phyloP scores from a whole-genome alignment of 2,113 vertebrate species.

The Centropus unirufus region DNA sequence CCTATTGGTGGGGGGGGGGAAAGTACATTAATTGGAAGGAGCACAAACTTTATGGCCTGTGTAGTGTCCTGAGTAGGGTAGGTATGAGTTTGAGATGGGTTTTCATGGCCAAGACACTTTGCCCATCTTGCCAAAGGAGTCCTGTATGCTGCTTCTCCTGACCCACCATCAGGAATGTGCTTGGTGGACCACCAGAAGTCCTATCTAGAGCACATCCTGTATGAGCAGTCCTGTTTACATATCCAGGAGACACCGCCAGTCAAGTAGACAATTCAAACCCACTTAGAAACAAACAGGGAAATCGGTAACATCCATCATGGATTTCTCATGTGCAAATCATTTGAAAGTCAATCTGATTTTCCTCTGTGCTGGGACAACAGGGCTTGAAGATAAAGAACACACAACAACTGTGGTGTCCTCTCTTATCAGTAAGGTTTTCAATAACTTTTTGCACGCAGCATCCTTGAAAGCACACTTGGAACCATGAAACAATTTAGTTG shows the following conservation, averaged over 20 bases:
- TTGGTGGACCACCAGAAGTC: background rate
- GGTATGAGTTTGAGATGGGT: rapidly evolving
- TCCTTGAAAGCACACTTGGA: background rate
- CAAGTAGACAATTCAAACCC: background rate
- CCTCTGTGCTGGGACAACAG: background rate
- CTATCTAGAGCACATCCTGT: background rate
- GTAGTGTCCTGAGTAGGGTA: background rate
- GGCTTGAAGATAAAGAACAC: background rate
- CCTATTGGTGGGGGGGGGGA: rapidly evolving
- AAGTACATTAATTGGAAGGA: background rate
- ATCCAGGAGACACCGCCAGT: background rate
- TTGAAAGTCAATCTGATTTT: background rate
- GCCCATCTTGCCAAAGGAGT: background rate
- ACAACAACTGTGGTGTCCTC: background rate
- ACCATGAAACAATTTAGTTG: background rate
- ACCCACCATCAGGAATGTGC: background rate
- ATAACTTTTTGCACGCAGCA: background rate
- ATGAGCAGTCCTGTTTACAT: background rate
- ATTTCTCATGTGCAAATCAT: background rate
- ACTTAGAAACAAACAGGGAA: background rate
- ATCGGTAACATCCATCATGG: background rate
- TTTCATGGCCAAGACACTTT: background rate
- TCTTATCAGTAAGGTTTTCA: background rate
- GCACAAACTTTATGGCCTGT: background rate
- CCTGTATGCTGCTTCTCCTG: background rate